phyloP scores from a whole-genome alignment of 2,888 invertebrate genomes.

The Empis livida region DNA sequence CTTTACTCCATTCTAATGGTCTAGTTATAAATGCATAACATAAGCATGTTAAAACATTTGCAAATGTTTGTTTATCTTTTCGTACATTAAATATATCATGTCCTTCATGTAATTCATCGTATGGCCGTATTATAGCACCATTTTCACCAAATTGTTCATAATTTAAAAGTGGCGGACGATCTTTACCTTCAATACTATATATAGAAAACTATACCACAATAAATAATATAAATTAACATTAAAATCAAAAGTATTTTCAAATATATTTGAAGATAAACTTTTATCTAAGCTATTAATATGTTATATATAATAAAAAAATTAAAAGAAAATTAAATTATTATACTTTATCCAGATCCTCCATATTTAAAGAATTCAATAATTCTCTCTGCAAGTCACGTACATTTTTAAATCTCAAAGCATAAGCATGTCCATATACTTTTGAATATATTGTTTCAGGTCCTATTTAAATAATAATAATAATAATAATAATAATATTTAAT shows the following conservation, averaged over 20 bases:
- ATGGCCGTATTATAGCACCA: slow-evolving; percentile 31
- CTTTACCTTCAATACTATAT: slow-evolving; percentile 12
- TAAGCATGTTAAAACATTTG: slow-evolving; percentile 15
- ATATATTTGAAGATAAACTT: no score
- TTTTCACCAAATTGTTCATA: slow-evolving; percentile 30
- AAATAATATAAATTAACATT: no score
- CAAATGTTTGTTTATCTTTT: slow-evolving; percentile 16
- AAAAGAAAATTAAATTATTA: not conserved
- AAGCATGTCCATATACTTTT: slow-evolving; percentile 12
- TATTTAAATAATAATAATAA: not conserved
- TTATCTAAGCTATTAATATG: no score
- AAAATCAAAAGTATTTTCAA: no score
- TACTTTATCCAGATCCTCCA: slow-evolving; percentile 13
- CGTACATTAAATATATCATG: slow-evolving; percentile 12
- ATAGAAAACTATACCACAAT: not conserved
- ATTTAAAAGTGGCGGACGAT: slow-evolving; percentile 33
- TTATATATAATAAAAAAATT: not conserved
- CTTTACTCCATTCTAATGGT: slow-evolving; percentile 14
- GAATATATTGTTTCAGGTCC: slow-evolving; percentile 5
- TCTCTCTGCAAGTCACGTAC: slow-evolving; percentile 14
- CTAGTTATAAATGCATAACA: slow-evolving; percentile 13
- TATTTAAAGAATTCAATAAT: slow-evolving; percentile 13
- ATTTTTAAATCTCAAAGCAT: slow-evolving; percentile 12
- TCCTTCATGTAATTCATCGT: slow-evolving; percentile 15
- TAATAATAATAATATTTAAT: no score